Percentiles rank a stretch among this genome's conserved stretches.
Conservation (phyloP, 2,113 vertebrate species). For the Anser brachyrhynchus region DNA sequence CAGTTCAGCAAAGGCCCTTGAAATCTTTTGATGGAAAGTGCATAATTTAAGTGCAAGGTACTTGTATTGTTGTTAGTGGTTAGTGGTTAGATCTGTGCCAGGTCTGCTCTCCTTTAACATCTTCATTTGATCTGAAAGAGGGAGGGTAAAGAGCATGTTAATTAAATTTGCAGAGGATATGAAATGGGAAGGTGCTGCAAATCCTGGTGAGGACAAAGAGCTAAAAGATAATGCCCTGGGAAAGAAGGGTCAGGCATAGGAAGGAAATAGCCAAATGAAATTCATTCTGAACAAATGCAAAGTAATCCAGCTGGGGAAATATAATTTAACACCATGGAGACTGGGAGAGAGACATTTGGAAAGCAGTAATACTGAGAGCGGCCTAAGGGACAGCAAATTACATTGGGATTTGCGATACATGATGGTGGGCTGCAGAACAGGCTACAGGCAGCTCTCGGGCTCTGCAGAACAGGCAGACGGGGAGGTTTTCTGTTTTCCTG, state of each 20-base stretch:
- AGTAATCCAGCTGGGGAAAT: slow-evolving; percentile 72
- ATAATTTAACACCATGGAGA: slow-evolving; percentile 72
- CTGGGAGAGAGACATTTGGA: slow-evolving; percentile 62
- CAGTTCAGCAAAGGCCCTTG: slow-evolving; percentile 21
- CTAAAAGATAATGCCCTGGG: slow-evolving; percentile 65
- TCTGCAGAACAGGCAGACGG: neutral
- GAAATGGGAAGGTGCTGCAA: slow-evolving; percentile 72
- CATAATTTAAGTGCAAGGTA: slow-evolving; percentile 69
- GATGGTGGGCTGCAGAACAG: neutral
- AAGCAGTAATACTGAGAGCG: slow-evolving; percentile 17
- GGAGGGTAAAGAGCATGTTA: slow-evolving; percentile 72
- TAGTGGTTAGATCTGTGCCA: slow-evolving; percentile 63
- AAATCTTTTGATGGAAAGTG: slow-evolving; percentile 62
- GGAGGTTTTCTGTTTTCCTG: neutral
- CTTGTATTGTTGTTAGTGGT: slow-evolving; percentile 69
- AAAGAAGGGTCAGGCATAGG: slow-evolving; percentile 65
- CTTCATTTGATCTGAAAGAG: slow-evolving; percentile 68
- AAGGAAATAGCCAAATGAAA: slow-evolving; percentile 73
- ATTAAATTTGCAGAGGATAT: slow-evolving; percentile 74
- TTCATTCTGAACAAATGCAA: slow-evolving; percentile 71
- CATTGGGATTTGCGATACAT: neutral
- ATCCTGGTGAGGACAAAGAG: slow-evolving; percentile 69
- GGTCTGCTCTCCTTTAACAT: slow-evolving; percentile 64
- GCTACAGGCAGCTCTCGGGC: neutral
- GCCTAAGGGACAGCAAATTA: slow-evolving; percentile 55